Base-by-base conservation (phyloP, 2,797 vertebrate genomes). In the Paedocypris micromegethes region DNA sequence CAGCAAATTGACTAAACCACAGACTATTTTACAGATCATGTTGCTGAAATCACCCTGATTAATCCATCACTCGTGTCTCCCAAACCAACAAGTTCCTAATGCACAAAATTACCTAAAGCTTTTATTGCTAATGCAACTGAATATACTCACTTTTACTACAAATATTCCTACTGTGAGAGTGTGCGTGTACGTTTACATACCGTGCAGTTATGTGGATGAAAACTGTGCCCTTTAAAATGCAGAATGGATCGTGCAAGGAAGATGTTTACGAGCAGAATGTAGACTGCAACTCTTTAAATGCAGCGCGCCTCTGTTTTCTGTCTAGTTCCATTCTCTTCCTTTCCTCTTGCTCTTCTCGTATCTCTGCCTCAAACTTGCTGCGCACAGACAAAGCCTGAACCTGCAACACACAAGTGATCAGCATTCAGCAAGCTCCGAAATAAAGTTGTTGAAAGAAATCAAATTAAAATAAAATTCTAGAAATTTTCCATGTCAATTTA, bases 361-460 rank as follows among this genome's bases (percentile, higher is more conserved):
- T 92, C 81, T 98, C 95, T 0, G 92, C 91, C 84, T 98, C 95
- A 78, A 98, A 98, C 75, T 88, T 95, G 79, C 94, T 96, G 82
- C 92, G 85, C 51, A 85, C 83, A 23, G 92, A 90, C 70, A 94
- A 83, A 57, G 92, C 95, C 85, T 93, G 93, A 68, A 88, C 91
- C 95, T 98, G 83, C 8, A 82, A n/a, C 47, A 46, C 44, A 51
- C n/a, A 66, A 6, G 9, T 1, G 23, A 23, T 23, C 23, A 23
- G 23, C 23, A 23, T 23, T n/a, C n/a, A n/a, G n/a, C 1, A 23
- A 23, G 23, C 23, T 23, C 23, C 23, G 23, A 23, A 23, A 23
- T 23, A 23, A 23, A 23, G 23, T 23, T 23, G 23, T 23, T 23
- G 23, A 23, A 23, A 23, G 6, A 3, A 4, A 42, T 38, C 37